Percentiles rank a stretch among this genome's conserved stretches.
Evolutionary conservation across 2,888 invertebrate genomes (phyloP).

Genomic region (Polydrusus pterygomalis): DNA sequence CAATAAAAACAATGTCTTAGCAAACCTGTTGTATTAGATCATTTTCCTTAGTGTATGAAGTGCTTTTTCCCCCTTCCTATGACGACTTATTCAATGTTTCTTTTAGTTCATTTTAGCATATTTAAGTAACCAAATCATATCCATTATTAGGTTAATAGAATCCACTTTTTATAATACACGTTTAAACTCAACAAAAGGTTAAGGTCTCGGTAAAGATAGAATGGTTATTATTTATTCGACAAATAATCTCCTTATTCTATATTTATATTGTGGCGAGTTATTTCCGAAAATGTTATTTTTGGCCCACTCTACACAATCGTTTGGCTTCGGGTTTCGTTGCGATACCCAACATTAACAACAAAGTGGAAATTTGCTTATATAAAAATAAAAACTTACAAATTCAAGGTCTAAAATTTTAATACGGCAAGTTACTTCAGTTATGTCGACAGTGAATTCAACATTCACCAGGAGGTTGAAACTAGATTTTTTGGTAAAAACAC

Average conservation of each 20-base stretch:
- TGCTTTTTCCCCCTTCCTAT: no score
- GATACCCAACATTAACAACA: neutral
- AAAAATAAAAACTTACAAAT: slow-evolving; percentile 14
- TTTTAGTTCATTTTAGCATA: no score
- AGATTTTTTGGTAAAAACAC: slow-evolving; percentile 14
- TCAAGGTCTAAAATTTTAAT: slow-evolving; percentile 9
- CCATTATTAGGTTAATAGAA: no score
- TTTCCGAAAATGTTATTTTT: slow-evolving; percentile 4
- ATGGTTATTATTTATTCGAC: neutral
- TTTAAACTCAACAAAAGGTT: neutral
- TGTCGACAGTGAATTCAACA: slow-evolving; percentile 5
- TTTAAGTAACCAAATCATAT: no score
- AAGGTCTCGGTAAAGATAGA: neutral
- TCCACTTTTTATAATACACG: no score
- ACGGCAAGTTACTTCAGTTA: slow-evolving; percentile 1
- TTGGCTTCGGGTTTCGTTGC: slow-evolving; percentile 5
- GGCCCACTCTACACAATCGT: slow-evolving; percentile 7
- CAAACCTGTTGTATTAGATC: no score
- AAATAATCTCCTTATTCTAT: no score
- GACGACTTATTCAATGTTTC: no score
- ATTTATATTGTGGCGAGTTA: neutral
- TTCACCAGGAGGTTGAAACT: neutral
- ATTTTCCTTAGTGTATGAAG: no score
- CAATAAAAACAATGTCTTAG: no score
- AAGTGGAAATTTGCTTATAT: slow-evolving; percentile 13